Evolutionary conservation across 2,797 vertebrate species (phyloP), one percentile per base, ranked within the genome.

Genomic region (Arctocebus calabarensis): DNA sequence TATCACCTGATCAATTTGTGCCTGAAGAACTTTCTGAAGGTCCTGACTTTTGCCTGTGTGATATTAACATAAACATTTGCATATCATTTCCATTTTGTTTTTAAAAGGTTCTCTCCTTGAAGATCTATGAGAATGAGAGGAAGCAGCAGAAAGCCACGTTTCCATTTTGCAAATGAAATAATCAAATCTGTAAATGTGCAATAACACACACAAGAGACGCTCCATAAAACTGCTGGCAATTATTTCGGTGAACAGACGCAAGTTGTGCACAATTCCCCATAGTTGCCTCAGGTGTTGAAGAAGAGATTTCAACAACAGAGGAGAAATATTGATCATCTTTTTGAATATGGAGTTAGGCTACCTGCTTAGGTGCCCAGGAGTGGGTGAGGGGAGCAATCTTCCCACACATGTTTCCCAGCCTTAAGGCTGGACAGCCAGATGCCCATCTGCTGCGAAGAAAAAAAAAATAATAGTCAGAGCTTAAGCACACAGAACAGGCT

Each of bases 121-220:
- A 89, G 85, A 95, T 83, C 52, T 91, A 83, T 4, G 29, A 94
- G 88, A 96, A 96, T 95, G 93, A 95, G 64, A 90, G 57, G 68
- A 92, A 96, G 90, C 81, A 95, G 59, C 84, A 64, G 55, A 94
- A 92, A 97, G 83, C 45, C 77, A 88, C 34, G 16, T 55, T 97
- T 97, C 37, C 75, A 77, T 92, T 97, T 94, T 94, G 64, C 79
- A 96, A 97, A 94, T 0, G 22, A 88, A 45, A 95, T 61, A 95
- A 93, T 96, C 90, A 96, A 97, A 97, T 96, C 94, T 94, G 75
- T 93, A 95, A 93, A 92, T 52, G 71, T 37, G 32, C 84, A 96
- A 95, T 94, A 84, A 94, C 37, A 96, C 57, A 96, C 78, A 96
- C 74, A 94, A 85, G 93, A 95, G 95, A 91, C 0, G 48, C 61